phyloP scores from a whole-genome alignment of 2,888 invertebrate species.

The Aleiodes alternator region DNA sequence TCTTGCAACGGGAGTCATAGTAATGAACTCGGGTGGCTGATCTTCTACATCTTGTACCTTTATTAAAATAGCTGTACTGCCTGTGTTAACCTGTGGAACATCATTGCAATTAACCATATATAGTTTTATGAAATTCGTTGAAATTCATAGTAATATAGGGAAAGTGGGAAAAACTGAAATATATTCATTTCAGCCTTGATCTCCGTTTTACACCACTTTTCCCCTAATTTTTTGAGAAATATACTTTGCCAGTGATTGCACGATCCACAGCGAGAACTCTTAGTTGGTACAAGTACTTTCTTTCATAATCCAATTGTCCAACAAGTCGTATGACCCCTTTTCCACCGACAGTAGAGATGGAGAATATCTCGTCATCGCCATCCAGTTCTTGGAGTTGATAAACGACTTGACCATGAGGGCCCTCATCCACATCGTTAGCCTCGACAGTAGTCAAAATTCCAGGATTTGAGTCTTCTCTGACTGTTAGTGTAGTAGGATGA shows the following conservation, averaged over 20 bases:
- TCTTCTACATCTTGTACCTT: constrained; percentile 94
- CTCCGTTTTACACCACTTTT: background rate
- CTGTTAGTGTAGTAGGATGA: constrained; percentile 87
- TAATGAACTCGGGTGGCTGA: constrained; percentile 92
- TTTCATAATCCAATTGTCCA: constrained; percentile 89
- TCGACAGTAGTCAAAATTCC: constrained; percentile 87
- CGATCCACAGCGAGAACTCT: constrained; percentile 89
- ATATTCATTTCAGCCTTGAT: too few relatives aligned
- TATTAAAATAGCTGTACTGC: constrained; percentile 90
- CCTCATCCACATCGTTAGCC: constrained; percentile 93
- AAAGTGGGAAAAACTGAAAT: too few relatives aligned
- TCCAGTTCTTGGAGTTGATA: constrained; percentile 91
- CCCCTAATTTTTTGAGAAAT: background rate
- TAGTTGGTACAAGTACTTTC: constrained; percentile 90
- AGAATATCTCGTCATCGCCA: constrained; percentile 85
- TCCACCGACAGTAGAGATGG: constrained; percentile 88
- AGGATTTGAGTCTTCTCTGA: constrained; percentile 87
- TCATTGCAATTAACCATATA: constrained; percentile 63
- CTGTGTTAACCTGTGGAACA: constrained; percentile 86
- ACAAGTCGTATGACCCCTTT: constrained; percentile 88
- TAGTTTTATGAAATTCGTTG: background rate
- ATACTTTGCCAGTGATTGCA: constrained; percentile 78
- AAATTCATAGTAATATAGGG: too few relatives aligned
- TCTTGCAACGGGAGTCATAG: constrained; percentile 90
- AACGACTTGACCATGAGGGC: constrained; percentile 93